Percentiles rank a stretch among this genome's conserved stretches.
These are phyloP conservation scores for Rhaphigaster nebulosa DNA, from an alignment of 2,888 invertebrate species.

Conservation along the genomic window DNA sequence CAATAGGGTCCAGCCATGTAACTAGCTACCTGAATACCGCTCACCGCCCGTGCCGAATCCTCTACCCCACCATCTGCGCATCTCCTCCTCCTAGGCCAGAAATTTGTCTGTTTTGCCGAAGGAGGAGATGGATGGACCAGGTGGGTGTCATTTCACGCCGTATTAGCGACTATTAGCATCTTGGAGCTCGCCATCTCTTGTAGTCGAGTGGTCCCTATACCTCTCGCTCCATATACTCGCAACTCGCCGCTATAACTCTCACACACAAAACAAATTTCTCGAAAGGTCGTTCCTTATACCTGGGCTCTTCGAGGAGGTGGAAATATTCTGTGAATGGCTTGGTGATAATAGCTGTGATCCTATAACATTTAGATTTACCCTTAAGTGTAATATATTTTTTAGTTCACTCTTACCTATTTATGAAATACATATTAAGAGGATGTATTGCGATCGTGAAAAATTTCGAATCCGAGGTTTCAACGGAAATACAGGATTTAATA, in stretches of 20 bases:
- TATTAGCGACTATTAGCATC: conserved; percentile 44
- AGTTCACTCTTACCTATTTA: too few species aligned
- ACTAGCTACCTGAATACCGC: conserved; percentile 12
- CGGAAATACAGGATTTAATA: too few species aligned
- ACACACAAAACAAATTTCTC: background rate
- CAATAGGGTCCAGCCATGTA: conserved; percentile 21
- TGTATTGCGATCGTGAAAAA: too few species aligned
- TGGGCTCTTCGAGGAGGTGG: background rate
- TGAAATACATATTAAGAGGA: too few species aligned
- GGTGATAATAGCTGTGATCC: background rate
- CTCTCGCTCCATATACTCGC: conserved; percentile 3
- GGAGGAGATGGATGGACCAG: conserved; percentile 41
- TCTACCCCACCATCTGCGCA: background rate
- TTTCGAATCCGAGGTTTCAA: too few species aligned
- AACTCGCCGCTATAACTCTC: background rate
- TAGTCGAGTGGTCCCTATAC: background rate
- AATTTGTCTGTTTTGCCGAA: conserved; percentile 36
- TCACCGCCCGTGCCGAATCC: conserved; percentile 21
- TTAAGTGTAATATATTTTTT: too few species aligned
- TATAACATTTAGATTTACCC: background rate
- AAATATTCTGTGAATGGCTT: conserved; percentile 14
- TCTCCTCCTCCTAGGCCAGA: background rate
- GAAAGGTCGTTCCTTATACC: background rate
- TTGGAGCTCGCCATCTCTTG: conserved; percentile 4
- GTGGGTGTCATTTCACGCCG: conserved; percentile 46